phyloP scores from a whole-genome alignment of 2,797 vertebrate genomes.

The Parauchenoglanis punctatus region DNA sequence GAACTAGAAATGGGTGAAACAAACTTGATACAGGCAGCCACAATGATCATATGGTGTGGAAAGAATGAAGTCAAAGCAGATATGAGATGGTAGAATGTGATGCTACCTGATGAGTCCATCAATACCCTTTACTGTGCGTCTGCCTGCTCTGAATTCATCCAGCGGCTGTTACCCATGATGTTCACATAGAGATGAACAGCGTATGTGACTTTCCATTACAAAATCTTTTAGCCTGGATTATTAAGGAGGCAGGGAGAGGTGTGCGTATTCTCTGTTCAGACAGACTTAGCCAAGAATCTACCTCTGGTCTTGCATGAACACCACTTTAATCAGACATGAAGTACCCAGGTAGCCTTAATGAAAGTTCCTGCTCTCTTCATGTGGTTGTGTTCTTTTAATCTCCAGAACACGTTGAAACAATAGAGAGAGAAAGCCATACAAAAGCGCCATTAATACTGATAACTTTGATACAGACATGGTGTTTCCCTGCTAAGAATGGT shows the following conservation, averaged over 20 bases:
- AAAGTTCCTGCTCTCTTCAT: conserved; percentile 41
- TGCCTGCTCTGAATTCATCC: not conserved
- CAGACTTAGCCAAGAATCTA: conserved; percentile 4
- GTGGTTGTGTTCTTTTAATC: not conserved
- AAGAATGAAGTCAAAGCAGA: not conserved
- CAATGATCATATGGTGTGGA: not conserved
- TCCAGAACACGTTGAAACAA: not conserved
- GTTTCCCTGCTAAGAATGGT: not conserved
- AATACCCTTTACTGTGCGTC: not conserved
- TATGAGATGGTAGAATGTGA: not conserved
- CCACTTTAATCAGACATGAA: conserved; percentile 54
- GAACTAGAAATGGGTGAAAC: not conserved
- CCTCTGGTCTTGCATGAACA: conserved; percentile 42
- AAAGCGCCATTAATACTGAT: not conserved
- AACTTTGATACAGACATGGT: not conserved
- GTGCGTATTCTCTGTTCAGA: conserved; percentile 38
- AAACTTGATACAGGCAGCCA: not conserved
- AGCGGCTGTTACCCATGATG: not conserved
- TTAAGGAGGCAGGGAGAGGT: conserved; percentile 18
- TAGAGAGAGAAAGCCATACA: not conserved
- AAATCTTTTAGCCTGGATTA: not conserved
- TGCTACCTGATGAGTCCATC: conserved; percentile 20
- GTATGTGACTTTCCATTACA: too few species aligned
- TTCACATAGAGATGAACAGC: not conserved
- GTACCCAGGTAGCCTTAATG: conserved; percentile 49